Evolutionary conservation across 2,888 invertebrate genomes (phyloP).

Genomic region (Baronia brevicornis): DNA sequence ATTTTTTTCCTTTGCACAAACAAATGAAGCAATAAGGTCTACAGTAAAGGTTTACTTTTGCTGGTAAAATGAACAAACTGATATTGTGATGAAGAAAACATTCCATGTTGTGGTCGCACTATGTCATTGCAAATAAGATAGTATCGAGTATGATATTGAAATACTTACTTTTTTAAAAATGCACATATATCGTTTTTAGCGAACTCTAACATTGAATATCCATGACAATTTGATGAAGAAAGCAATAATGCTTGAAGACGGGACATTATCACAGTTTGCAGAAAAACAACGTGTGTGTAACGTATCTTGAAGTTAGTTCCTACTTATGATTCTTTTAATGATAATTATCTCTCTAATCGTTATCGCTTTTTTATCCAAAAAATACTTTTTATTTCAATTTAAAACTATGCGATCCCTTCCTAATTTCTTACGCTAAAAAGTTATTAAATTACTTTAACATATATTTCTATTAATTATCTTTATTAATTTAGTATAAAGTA

Average conservation of each 20-base stretch:
- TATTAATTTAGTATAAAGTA: too few species aligned
- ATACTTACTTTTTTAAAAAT: constrained; percentile 76
- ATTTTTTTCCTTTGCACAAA: too few species aligned
- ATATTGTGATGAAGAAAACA: not conserved
- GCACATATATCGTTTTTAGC: constrained; percentile 78
- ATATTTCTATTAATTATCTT: too few species aligned
- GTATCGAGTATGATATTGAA: not conserved
- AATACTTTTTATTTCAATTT: too few species aligned
- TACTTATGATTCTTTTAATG: not conserved
- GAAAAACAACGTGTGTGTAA: not conserved
- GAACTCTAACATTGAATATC: constrained; percentile 79
- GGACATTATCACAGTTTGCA: constrained; percentile 22
- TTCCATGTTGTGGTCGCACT: not conserved
- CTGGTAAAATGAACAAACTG: too few species aligned
- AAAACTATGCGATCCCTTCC: too few species aligned
- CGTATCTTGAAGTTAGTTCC: not conserved
- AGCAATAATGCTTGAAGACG: constrained; percentile 76
- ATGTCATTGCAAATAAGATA: not conserved
- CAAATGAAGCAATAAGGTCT: too few species aligned
- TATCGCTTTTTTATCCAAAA: too few species aligned
- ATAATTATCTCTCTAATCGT: too few species aligned
- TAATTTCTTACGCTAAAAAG: too few species aligned
- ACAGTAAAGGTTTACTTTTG: too few species aligned
- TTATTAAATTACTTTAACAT: too few species aligned
- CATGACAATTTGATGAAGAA: constrained; percentile 82